These are phyloP conservation scores for Argyresthia goedartella DNA, from an alignment of 2,888 invertebrate species.

Conservation along the genomic window DNA sequence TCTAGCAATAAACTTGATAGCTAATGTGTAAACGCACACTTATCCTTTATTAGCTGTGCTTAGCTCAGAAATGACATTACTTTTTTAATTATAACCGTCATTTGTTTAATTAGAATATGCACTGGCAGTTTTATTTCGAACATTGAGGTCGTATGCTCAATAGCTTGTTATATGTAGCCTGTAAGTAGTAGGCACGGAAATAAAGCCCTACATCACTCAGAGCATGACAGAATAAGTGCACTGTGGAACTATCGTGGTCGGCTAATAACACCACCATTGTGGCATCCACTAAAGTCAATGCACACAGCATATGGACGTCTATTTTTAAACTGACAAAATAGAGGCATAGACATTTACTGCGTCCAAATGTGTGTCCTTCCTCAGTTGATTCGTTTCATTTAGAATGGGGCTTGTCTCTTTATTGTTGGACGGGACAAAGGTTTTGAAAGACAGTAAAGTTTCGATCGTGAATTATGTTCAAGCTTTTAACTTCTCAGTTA, in stretches of 20 bases:
- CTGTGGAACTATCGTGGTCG: slow-evolving; percentile 16
- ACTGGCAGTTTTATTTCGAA: too few species aligned
- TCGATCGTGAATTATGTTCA: too few species aligned
- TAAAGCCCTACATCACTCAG: too few species aligned
- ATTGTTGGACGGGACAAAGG: slow-evolving; percentile 59
- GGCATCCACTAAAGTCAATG: slow-evolving; percentile 12
- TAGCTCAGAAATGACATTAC: background rate
- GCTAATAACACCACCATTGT: slow-evolving; percentile 19
- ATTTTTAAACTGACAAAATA: slow-evolving; percentile 51
- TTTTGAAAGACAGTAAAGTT: slow-evolving; percentile 23
- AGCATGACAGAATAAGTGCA: slow-evolving; percentile 9
- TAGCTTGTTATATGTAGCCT: too few species aligned
- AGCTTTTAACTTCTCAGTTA: too few species aligned
- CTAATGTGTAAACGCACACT: too few species aligned
- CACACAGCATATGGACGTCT: slow-evolving; percentile 41
- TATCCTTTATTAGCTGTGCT: background rate
- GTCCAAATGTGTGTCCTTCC: slow-evolving; percentile 25
- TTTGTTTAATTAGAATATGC: too few species aligned
- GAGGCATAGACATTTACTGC: slow-evolving; percentile 59
- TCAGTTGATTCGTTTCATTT: slow-evolving; percentile 13
- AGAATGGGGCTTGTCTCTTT: slow-evolving; percentile 21
- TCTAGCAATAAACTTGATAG: background rate
- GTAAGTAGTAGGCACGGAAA: too few species aligned
- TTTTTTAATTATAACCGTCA: too few species aligned
- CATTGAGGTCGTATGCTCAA: too few species aligned